Conservation (phyloP, 2,888 invertebrate species). For the Flexamia atlantica region DNA sequence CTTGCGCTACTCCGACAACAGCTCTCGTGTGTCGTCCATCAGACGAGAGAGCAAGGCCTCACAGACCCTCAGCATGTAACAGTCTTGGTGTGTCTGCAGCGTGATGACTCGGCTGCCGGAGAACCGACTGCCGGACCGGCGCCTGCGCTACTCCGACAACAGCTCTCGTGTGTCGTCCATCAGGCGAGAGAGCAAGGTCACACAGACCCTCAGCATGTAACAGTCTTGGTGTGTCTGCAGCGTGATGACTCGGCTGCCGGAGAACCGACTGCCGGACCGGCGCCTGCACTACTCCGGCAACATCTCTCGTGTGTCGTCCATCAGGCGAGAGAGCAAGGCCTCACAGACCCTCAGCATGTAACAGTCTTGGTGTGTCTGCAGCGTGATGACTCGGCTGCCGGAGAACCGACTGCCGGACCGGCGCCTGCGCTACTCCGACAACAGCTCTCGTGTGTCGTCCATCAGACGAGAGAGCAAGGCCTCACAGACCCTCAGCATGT, state of each 20-base stretch:
- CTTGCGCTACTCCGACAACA: background rate
- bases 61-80: constrained; percentile 78
- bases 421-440: background rate
- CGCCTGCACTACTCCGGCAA: constrained; percentile 73
- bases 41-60: constrained; percentile 84
- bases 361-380: too few species aligned
- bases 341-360: constrained; percentile 90
- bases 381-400: too few species aligned
- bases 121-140: too few species aligned
- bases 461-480: constrained; percentile 81
- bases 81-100: constrained; percentile 75
- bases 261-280: constrained; percentile 66
- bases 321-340: constrained; percentile 90
- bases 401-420: too few species aligned
- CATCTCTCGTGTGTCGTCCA: constrained; percentile 72
- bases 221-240: background rate
- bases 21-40: too few species aligned
- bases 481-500: constrained; percentile 83
- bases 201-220: background rate
- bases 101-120: too few species aligned
- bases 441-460: too few species aligned
- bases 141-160: background rate
- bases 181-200: too few species aligned
- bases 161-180: too few species aligned
- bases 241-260: constrained; percentile 62